phyloP scores from a whole-genome alignment of 1,140 invertebrate species.

The Bacillus rossius region DNA sequence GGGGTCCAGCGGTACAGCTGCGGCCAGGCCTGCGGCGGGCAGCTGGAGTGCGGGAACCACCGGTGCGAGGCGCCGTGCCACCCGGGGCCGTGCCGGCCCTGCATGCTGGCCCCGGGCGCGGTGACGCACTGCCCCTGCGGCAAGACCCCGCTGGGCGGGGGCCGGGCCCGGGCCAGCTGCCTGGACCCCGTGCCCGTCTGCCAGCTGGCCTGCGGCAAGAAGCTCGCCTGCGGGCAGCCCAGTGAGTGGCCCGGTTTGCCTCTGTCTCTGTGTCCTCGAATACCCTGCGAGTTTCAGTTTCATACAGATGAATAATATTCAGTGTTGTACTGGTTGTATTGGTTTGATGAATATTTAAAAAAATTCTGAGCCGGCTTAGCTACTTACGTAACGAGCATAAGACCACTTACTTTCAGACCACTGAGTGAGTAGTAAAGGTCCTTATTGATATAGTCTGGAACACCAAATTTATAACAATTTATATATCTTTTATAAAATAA shows the following conservation, averaged over 20 bases:
- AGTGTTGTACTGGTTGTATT: too few species aligned
- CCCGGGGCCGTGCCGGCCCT: constrained; percentile 50
- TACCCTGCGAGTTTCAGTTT: constrained; percentile 8
- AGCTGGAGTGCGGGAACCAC: constrained; percentile 71
- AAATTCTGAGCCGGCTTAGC: neutral
- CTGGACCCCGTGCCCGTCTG: constrained; percentile 84
- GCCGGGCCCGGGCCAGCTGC: constrained; percentile 57
- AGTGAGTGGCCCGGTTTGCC: constrained; percentile 43
- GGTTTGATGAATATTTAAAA: neutral
- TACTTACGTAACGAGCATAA: too few species aligned
- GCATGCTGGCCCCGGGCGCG: constrained; percentile 53
- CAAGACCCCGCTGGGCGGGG: constrained; percentile 50
- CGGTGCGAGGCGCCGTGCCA: constrained; percentile 69
- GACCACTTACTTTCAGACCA: too few species aligned
- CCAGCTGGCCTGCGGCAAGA: constrained; percentile 69
- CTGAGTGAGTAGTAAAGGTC: too few species aligned
- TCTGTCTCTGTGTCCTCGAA: too few species aligned
- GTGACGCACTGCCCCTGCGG: constrained; percentile 83
- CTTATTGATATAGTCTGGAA: too few species aligned
- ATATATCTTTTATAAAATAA: too few species aligned
- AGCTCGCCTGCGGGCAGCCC: constrained; percentile 72
- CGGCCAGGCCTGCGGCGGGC: constrained; percentile 58
- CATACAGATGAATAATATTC: neutral
- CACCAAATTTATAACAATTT: too few species aligned
- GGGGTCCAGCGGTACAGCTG: constrained; percentile 51